These are phyloP conservation scores for Microplitis manilae DNA, from an alignment of 2,888 invertebrate species.

Conservation along the genomic window DNA sequence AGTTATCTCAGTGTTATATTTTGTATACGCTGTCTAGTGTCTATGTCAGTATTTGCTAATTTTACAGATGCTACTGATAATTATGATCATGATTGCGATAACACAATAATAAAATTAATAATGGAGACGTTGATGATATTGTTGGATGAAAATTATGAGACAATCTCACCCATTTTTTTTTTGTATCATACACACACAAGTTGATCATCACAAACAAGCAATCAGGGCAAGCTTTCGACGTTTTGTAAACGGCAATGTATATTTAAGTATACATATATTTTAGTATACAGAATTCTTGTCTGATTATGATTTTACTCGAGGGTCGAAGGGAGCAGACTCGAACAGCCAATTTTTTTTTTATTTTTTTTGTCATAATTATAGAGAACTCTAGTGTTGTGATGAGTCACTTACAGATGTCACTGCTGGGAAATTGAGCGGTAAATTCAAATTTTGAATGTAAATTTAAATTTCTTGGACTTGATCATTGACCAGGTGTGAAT, in stretches of 20 bases:
- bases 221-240: conserved; percentile 20
- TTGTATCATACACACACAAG: conserved; percentile 46
- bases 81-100: neutral
- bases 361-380: no score
- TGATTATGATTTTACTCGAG: no score
- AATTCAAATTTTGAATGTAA: no score
- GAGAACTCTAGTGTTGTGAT: no score
- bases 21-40: neutral
- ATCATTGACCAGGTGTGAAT: no score
- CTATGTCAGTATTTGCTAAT: neutral
- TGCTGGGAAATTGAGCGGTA: no score
- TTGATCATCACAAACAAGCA: conserved; percentile 50
- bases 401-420: no score
- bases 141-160: neutral
- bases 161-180: conserved; percentile 49
- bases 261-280: neutral
- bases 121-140: neutral
- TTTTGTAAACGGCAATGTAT: conserved; percentile 24
- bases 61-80: neutral
- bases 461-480: no score
- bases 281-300: neutral
- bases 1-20: conserved; percentile 1
- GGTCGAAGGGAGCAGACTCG: no score
- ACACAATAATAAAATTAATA: neutral
- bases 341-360: no score